Base-by-base conservation (phyloP, 2,888 invertebrate genomes). In the Drosophila parthenogenetica region DNA sequence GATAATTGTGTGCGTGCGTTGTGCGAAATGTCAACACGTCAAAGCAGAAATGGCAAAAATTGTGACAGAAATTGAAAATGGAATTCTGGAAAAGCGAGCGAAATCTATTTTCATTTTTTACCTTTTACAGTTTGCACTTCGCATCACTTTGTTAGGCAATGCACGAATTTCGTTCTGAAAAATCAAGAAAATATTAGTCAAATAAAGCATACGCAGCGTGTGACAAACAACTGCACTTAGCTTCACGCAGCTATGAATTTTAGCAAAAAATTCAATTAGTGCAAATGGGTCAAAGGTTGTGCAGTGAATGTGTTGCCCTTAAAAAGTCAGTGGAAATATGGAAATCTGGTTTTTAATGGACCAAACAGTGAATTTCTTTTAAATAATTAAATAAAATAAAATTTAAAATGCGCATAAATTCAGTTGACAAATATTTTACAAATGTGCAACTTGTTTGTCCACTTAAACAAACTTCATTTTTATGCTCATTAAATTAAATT, bases 1-100 rank as follows among this genome's bases (percentile, higher is more conserved):
- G 88, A 88, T 81, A 88, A 86, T 86, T 88, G 85, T 72, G 87
- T 72, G 84, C 83, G 87, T 83, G 87, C 59, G 69, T 49, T 63
- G 49, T 35, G 17, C 4, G n/a, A 17, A 22, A 10, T 29, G 39
- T 39, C 37, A 42, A 48, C 13, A 48, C 11, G n/a, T 3, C 10
- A 5, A 13, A 29, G 8, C 29, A 29, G 29, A 25, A 46, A 11
- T 1, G 19, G 16, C 37, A 57, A 5, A 35, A 35, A 35, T 13
- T 62, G 46, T 55, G 46, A 25, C 57, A 10, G 29, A 19, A 46
- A 40, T 8, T 29, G 29, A 19, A 46, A 40, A 29, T 29, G 29
- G 8, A 29, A 29, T 29, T 29, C 8, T 54, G 55, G 11, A 19
- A 45, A 42, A 10, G 45, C 22, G 22, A 46, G 13, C 11, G 22